Conservation (phyloP, 2,888 invertebrate genomes). For the Encarsia formosa region DNA sequence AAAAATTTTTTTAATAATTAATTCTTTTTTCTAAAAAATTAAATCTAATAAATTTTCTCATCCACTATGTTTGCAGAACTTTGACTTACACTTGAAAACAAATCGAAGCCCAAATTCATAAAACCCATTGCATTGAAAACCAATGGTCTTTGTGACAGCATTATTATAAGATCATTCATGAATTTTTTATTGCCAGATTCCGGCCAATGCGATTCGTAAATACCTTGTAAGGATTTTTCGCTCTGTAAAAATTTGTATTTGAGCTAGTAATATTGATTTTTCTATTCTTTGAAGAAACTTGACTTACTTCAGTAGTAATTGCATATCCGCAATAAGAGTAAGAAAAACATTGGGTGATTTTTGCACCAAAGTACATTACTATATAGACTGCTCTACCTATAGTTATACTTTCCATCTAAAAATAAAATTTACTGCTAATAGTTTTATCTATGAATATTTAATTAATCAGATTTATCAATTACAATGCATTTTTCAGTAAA, state of each 20-base stretch:
- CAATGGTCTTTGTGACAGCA: slow-evolving; percentile 33
- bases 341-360: background rate
- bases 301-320: background rate
- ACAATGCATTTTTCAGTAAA: too few species aligned
- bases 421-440: background rate
- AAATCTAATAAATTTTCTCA: too few species aligned
- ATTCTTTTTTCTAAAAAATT: too few species aligned
- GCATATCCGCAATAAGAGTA: background rate
- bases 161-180: slow-evolving; percentile 27
- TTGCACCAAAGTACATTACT: background rate
- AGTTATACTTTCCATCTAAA: background rate
- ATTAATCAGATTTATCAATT: too few species aligned
- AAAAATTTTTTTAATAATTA: too few species aligned
- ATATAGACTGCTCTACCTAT: background rate
- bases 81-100: slow-evolving; percentile 13
- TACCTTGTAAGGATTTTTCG: slow-evolving; percentile 28
- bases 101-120: slow-evolving; percentile 7
- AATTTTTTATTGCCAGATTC: slow-evolving; percentile 22
- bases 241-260: slow-evolving; percentile 26
- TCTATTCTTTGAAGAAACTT: background rate
- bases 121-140: slow-evolving; percentile 27
- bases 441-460: too few species aligned
- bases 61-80: too few species aligned
- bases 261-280: background rate
- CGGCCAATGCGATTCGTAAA: slow-evolving; percentile 34